phyloP scores from a whole-genome alignment of 2,888 invertebrate species.

The Biston stratarius region DNA sequence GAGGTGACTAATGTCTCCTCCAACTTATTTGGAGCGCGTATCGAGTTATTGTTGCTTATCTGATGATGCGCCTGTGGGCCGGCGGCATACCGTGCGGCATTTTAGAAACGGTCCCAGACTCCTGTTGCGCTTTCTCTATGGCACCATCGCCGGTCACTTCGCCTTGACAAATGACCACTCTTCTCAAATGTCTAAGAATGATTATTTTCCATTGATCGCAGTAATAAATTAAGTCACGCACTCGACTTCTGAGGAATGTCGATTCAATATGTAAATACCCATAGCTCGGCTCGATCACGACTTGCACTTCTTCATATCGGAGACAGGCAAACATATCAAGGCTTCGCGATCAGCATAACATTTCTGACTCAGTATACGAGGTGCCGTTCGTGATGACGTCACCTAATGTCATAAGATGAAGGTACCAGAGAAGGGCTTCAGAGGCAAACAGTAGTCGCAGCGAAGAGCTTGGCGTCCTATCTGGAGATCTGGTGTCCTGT shows the following conservation, averaged over 20 bases:
- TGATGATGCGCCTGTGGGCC: conserved; percentile 66
- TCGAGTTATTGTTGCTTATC: conserved; percentile 83
- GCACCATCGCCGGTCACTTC: conserved; percentile 54
- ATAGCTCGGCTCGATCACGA: conserved; percentile 64
- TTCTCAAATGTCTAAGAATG: conserved; percentile 74
- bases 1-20: conserved; percentile 75
- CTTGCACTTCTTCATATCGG: conserved; percentile 61
- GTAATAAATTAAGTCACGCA: conserved; percentile 79
- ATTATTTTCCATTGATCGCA: conserved; percentile 75
- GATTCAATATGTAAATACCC: conserved; percentile 73
- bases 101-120: conserved; percentile 37
- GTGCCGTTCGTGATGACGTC: conserved; percentile 48
- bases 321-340: conserved; percentile 48
- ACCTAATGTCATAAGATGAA: conserved; percentile 31
- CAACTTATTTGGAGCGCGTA: conserved; percentile 81
- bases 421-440: conserved; percentile 6
- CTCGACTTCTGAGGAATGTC: conserved; percentile 72
- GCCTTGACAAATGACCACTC: conserved; percentile 73
- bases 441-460: conserved; percentile 70
- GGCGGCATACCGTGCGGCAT: conserved; percentile 43
- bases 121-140: conserved; percentile 45
- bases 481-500: conserved; percentile 65
- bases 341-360: conserved; percentile 38
- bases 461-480: conserved; percentile 65
- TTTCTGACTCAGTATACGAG: conserved; percentile 25